Conservation (phyloP, 1,140 invertebrate genomes). For the Euura saliciscinereae region DNA sequence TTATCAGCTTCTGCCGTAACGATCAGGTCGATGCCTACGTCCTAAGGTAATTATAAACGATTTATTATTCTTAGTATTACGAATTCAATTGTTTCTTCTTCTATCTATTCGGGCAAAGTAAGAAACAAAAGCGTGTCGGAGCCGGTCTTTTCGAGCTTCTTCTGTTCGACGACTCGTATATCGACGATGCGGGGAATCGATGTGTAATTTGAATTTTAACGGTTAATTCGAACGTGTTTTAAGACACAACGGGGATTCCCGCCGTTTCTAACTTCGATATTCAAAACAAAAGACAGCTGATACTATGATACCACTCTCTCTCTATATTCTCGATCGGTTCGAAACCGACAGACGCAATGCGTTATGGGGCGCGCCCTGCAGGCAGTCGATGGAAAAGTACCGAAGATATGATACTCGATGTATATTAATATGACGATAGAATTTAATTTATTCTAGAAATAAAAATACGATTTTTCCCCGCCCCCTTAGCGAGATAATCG, state of each 20-base stretch:
- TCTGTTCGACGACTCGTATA: neutral
- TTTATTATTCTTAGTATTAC: neutral
- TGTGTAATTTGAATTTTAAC: no score
- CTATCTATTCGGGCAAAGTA: neutral
- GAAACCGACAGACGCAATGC: neutral
- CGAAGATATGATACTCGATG: no score
- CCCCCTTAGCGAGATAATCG: no score
- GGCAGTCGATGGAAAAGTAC: slow-evolving; percentile 4
- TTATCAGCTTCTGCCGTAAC: slow-evolving; percentile 90
- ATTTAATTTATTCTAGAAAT: no score
- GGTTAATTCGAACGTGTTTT: no score
- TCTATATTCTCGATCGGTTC: neutral
- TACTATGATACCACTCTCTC: no score
- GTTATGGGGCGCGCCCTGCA: slow-evolving; percentile 7
- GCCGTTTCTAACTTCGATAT: neutral
- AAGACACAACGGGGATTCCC: neutral
- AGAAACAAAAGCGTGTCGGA: neutral
- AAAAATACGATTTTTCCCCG: no score
- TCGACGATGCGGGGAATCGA: no score
- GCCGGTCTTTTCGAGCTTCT: neutral
- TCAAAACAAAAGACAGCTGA: neutral
- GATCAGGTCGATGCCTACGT: slow-evolving; percentile 95
- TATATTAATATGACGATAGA: no score
- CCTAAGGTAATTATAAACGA: slow-evolving; percentile 75
- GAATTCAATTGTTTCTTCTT: neutral